Conservation (phyloP, 2,113 vertebrate species). For the Lonchura striata region DNA sequence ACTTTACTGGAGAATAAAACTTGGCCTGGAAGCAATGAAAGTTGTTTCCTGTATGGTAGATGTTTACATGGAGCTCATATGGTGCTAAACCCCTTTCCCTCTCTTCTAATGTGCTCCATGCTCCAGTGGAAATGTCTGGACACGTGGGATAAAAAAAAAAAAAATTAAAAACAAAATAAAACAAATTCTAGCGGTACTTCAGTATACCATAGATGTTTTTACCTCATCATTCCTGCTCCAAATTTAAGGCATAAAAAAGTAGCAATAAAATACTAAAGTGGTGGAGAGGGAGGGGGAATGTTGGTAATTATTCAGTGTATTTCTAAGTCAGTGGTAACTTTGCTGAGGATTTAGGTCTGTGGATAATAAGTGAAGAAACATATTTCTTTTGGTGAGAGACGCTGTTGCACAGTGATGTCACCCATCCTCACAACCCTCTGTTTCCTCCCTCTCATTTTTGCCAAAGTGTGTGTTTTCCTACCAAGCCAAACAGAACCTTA, state of each 20-base stretch:
- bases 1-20: slow-evolving; percentile 23
- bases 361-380: background rate
- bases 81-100: slow-evolving; percentile 7
- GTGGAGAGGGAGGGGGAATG: background rate
- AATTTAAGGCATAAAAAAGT: background rate
- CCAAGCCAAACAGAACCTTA: background rate
- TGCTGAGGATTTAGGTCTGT: background rate
- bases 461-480: background rate
- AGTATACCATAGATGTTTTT: slow-evolving; percentile 5
- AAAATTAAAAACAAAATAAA: background rate
- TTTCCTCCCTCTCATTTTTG: background rate
- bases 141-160: background rate
- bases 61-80: slow-evolving; percentile 21
- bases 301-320: background rate
- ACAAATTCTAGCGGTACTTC: slow-evolving; percentile 5
- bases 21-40: slow-evolving; percentile 9
- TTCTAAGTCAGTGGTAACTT: background rate
- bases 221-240: slow-evolving; percentile 18
- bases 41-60: background rate
- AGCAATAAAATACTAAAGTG: background rate
- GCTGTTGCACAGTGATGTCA: background rate
- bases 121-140: slow-evolving; percentile 4
- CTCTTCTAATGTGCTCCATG: background rate
- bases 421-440: background rate
- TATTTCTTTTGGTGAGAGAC: background rate